Conservation (phyloP, 1,140 invertebrate species). For the Eupeodes corollae region DNA sequence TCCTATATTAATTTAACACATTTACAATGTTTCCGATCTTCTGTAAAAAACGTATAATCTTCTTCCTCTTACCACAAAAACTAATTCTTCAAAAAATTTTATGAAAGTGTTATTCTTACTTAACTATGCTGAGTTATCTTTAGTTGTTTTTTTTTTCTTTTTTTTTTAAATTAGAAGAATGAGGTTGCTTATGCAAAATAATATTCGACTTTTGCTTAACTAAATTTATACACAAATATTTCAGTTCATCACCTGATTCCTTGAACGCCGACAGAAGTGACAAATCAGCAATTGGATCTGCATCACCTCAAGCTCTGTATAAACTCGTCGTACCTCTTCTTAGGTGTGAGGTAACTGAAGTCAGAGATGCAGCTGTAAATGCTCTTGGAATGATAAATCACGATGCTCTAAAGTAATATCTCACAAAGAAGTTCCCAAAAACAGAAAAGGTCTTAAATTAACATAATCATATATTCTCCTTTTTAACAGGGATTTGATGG, state of each 20-base stretch:
- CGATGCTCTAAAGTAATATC: conserved; percentile 74
- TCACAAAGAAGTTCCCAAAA: not conserved
- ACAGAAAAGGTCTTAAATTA: too few species aligned
- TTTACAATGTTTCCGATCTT: too few species aligned
- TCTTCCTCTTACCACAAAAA: too few species aligned
- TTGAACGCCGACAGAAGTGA: conserved; percentile 66
- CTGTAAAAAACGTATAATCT: too few species aligned
- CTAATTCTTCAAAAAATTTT: not conserved
- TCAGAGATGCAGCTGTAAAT: conserved; percentile 83
- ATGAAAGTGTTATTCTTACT: not conserved
- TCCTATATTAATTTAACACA: too few species aligned
- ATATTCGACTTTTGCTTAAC: too few species aligned
- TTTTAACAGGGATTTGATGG: conserved; percentile 77
- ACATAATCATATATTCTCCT: conserved; percentile 3
- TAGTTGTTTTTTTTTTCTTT: too few species aligned
- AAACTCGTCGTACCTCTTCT: conserved; percentile 81
- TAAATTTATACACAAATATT: conserved; percentile 16
- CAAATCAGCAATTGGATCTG: conserved; percentile 48
- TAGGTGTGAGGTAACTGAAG: conserved; percentile 83
- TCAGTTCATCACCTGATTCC: conserved; percentile 75
- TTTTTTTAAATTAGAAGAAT: too few species aligned
- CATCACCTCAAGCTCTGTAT: conserved; percentile 73
- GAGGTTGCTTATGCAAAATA: too few species aligned
- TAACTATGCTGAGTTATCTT: too few species aligned
- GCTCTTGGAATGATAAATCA: conserved; percentile 89